Conservation (phyloP, 2,113 vertebrate genomes). For the Nycticorax nycticorax region DNA sequence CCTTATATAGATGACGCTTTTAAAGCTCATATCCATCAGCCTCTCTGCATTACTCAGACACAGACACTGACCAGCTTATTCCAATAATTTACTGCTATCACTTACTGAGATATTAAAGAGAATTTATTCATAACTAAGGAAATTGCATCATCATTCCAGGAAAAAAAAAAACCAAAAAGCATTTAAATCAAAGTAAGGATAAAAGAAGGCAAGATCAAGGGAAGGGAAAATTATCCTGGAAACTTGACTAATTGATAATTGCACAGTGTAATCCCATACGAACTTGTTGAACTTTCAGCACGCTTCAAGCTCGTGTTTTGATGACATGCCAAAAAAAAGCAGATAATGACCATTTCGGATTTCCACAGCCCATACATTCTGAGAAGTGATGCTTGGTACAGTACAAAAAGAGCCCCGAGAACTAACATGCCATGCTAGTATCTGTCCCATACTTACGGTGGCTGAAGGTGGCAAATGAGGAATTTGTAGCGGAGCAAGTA, state of each 20-base stretch:
- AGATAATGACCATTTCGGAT: not conserved
- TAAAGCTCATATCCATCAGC: not conserved
- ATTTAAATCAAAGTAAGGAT: constrained; percentile 67
- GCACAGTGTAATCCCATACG: not conserved
- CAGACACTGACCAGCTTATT: not conserved
- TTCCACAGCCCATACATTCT: not conserved
- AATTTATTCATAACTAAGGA: constrained; percentile 54
- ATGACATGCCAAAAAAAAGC: not conserved
- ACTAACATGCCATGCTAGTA: not conserved
- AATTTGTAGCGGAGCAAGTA: not conserved
- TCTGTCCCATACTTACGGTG: not conserved
- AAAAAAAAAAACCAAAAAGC: constrained; percentile 5
- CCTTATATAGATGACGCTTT: not conserved
- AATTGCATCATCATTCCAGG: constrained; percentile 35
- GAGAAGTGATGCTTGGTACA: not conserved
- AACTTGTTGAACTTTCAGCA: not conserved
- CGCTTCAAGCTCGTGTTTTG: not conserved
- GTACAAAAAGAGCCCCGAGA: not conserved
- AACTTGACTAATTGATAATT: not conserved
- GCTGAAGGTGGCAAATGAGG: not conserved
- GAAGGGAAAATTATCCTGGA: constrained; percentile 64
- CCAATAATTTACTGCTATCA: constrained; percentile 12
- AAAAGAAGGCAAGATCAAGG: constrained; percentile 51
- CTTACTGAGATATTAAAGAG: constrained; percentile 23
- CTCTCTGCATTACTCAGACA: constrained; percentile 6